Base-by-base conservation (phyloP, 92 coral and sea anemone genomes). In the Palythoa grandiflora region DNA sequence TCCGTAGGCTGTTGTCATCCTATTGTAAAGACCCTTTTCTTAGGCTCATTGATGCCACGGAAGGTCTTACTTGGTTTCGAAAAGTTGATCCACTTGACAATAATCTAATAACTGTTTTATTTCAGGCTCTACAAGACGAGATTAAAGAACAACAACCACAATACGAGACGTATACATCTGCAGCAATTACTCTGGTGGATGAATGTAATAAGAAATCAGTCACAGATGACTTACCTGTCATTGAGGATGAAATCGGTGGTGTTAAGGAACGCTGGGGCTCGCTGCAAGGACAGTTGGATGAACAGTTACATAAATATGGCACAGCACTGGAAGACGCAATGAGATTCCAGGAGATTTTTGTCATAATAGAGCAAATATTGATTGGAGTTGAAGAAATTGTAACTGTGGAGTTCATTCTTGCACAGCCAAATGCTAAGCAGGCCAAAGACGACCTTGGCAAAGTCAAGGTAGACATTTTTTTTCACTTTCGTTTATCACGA, bases 71-170 rank as follows among this genome's bases (percentile, higher is more conserved):
- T 28, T 28, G 28, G 28, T 28, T 28, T 28, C 28, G 28, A 28
- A 28, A 28, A 28, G 28, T 28, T 28, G 28, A 28, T 28, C 28
- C 28, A 28, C 28, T 28, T 28, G 28, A 28, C 28, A 28, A 28
- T 28, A 28, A 28, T 28, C 28, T 28, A 28, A 28, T 44, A 44
- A 44, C 50, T 44, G 50, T 44, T 44, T 8, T 44, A 3, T 68
- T 54, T 57, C 88, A 96, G 98, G 90, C 89, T 14, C 94, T 97
- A n/a, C 95, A 95, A 44, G 97, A 95, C 85, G 95, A 92, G 40
- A 92, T 97, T 38, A 90, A 89, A 61, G 85, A 81, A 36, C 96
- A 92, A 80, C 93, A 92, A 79, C 96, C 99, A 54, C 97, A 79
- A 1, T 93, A 91, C 66, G 92, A 89, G 89, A 73, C 93, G 14